phyloP scores from a whole-genome alignment of 2,888 invertebrate species.

The Cheilosia urbana region DNA sequence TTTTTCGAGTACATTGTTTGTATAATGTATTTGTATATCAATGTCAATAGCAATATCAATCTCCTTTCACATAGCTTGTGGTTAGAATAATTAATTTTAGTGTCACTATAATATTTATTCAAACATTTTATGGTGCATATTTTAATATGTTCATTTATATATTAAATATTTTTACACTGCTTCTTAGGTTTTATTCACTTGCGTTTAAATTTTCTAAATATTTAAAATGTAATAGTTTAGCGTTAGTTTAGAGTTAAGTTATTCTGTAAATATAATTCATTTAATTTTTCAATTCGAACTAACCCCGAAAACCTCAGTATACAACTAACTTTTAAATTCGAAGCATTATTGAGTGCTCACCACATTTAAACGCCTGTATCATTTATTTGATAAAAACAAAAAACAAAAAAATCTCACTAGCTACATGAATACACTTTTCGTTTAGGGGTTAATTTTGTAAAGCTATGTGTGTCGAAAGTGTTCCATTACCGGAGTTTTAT shows the following conservation, averaged over 20 bases:
- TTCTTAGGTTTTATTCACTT: conserved; percentile 12
- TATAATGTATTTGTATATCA: not conserved
- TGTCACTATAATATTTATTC: conserved; percentile 28
- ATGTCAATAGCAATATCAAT: conserved; percentile 12
- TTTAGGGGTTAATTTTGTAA: conserved; percentile 32
- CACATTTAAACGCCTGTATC: not conserved
- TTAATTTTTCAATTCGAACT: not conserved
- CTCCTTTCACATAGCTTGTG: conserved; percentile 8
- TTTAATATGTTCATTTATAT: conserved; percentile 23
- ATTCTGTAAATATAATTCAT: not conserved
- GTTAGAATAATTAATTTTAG: conserved; percentile 26
- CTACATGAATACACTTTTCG: not conserved
- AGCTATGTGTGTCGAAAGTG: conserved; percentile 22
- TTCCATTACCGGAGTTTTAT: not conserved
- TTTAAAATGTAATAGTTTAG: conserved; percentile 15
- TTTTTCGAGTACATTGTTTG: conserved; percentile 19
- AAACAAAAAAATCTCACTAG: not conserved
- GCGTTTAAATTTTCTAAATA: conserved; percentile 9
- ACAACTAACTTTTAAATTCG: not conserved
- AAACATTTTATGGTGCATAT: conserved; percentile 40
- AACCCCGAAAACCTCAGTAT: conserved; percentile 1
- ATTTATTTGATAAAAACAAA: not conserved
- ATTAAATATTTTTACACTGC: conserved; percentile 20
- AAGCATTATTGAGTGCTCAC: not conserved
- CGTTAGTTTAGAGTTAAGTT: not conserved